Evolutionary conservation across 2,797 vertebrate genomes (phyloP), one percentile per base, ranked within the genome.

Genomic region (Buceros bicornis): DNA sequence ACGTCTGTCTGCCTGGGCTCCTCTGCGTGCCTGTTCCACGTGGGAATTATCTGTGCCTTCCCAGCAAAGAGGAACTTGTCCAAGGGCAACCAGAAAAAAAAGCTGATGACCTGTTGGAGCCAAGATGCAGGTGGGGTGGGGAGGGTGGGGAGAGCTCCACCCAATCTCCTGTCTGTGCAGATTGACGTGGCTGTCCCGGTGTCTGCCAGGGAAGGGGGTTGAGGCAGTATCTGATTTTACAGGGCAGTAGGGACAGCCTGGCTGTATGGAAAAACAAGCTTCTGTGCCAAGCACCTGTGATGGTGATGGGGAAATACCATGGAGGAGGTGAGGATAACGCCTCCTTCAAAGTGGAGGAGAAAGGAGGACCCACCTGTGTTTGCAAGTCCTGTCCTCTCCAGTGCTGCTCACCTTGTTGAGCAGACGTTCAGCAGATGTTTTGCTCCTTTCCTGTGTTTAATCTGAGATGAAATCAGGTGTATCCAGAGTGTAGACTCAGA

Each of bases 271-370:
- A 74, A 74, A 93, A 56, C 22, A 42, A 57, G 20, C 22, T 74
- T 18, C 84, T 80, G 37, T 77, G 60, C 72, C 67, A 71, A 79
- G 35, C 45, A 33, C 87, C 60, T 89, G 77, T 62, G 78, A 17
- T 65, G 51, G 69, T 73, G 74, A 25, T n/a, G 71, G 64, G 51
- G 60, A 70, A 64, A 64, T 70, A 66, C 4, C 2, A 1, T 18
- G 40, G 67, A 73, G 76, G 79, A 93, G 54, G 67, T 80, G 92
- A 90, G 82, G 87, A 37, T 35, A n/a, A 51, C 71, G 48, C 62
- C 81, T 51, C 18, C 50, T 62, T 47, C 57, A 67, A 1, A 31
- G 40, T 37, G 80, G 19, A 88, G 53, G 65, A 78, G 61, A 43
- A 85, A 20, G 43, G 67, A 47, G 37, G 37, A 81, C 48, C 31